These are phyloP conservation scores for Psilopogon haemacephalus DNA, from an alignment of 2,113 vertebrate genomes.

Conservation along the genomic window DNA sequence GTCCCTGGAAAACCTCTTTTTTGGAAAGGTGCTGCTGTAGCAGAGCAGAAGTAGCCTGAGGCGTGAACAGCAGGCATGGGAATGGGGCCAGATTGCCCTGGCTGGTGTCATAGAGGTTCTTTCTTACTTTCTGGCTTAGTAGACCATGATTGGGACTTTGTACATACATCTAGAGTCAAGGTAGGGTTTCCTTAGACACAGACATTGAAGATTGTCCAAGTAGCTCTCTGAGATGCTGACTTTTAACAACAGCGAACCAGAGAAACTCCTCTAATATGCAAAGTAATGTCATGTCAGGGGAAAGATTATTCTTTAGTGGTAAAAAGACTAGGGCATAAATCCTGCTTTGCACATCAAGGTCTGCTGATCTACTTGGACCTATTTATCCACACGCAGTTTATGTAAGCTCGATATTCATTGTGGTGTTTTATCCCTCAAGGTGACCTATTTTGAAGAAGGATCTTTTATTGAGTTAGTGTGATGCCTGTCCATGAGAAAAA, in stretches of 20 bases:
- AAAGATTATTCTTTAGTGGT: neutral
- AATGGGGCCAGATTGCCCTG: neutral
- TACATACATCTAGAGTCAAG: neutral
- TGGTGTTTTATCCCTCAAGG: neutral
- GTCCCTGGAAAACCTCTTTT: neutral
- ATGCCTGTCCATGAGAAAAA: neutral
- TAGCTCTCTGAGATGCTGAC: neutral
- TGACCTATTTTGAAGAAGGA: conserved; percentile 19
- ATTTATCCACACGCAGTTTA: neutral
- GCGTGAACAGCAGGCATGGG: neutral
- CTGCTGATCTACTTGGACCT: conserved; percentile 18
- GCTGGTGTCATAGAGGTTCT: neutral
- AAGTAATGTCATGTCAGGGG: neutral
- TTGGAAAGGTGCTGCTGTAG: neutral
- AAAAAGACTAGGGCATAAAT: conserved; percentile 20
- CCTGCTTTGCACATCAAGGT: conserved; percentile 21
- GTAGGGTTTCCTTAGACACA: neutral
- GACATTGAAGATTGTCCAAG: neutral
- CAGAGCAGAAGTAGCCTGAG: neutral
- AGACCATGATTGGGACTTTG: neutral
- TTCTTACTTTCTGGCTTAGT: neutral
- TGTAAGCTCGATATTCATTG: conserved; percentile 1
- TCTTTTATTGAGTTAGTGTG: neutral
- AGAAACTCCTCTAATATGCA: neutral
- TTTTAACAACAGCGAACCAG: neutral